These are phyloP conservation scores for Tenthredo amoena DNA, from an alignment of 2,888 invertebrate genomes.

Conservation along the genomic window DNA sequence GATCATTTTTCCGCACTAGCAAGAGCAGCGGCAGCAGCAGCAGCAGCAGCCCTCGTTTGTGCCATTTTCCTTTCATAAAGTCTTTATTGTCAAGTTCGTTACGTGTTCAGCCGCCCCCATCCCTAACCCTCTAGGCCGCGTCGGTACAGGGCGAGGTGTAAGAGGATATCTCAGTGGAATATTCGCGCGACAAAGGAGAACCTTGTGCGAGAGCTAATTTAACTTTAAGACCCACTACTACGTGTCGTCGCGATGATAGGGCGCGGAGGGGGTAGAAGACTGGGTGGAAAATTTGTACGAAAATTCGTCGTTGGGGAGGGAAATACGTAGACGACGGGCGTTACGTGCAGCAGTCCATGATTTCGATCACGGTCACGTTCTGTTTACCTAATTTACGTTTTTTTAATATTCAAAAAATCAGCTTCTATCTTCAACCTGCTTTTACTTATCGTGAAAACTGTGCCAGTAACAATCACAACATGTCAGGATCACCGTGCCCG, in stretches of 20 bases:
- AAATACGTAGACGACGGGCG: background rate
- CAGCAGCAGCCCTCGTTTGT: background rate
- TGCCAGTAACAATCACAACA: background rate
- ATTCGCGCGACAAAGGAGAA: slow-evolving; percentile 45
- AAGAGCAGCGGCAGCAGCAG: background rate
- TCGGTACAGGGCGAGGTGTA: background rate
- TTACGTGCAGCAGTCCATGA: background rate
- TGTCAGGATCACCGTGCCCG: background rate
- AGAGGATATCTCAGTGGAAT: slow-evolving; percentile 26
- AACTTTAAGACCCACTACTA: slow-evolving; percentile 41
- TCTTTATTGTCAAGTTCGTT: slow-evolving; percentile 29
- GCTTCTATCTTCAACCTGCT: background rate
- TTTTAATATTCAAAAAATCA: background rate
- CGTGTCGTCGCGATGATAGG: slow-evolving; percentile 33
- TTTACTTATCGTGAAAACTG: background rate
- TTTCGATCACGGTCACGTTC: background rate
- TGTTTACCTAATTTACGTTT: background rate
- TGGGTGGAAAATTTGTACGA: slow-evolving; percentile 13
- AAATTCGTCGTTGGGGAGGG: background rate
- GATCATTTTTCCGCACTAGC: background rate
- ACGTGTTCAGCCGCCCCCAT: background rate
- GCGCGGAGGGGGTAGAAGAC: background rate
- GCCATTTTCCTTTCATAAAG: background rate
- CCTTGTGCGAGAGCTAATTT: slow-evolving; percentile 41
- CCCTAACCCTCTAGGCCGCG: background rate